Conservation (phyloP, 2,113 vertebrate genomes). For the Grammomys surdaster region DNA sequence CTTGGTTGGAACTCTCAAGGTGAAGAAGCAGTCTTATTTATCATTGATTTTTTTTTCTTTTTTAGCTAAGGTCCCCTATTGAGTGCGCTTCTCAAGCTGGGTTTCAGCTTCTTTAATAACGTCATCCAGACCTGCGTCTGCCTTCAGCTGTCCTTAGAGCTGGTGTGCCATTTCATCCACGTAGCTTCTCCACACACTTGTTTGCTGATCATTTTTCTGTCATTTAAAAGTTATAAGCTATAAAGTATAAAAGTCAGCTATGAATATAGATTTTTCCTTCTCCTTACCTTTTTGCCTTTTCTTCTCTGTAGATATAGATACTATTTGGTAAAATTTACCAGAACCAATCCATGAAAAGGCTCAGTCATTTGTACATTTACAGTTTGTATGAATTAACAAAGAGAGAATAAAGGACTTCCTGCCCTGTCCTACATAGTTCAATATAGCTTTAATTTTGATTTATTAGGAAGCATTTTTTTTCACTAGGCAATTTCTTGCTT, state of each 20-base stretch:
- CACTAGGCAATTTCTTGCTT: conserved; percentile 48
- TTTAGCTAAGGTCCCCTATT: conserved; percentile 73
- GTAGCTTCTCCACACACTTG: conserved; percentile 29
- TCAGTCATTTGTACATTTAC: conserved; percentile 60
- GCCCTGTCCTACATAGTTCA: conserved; percentile 24
- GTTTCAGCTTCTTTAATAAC: conserved; percentile 75
- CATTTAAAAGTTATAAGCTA: conserved; percentile 61
- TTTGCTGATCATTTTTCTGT: conserved; percentile 7
- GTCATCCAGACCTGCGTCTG: conserved; percentile 53
- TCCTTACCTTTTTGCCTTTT: neutral
- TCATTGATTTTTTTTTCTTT: conserved; percentile 80
- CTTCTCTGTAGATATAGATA: neutral
- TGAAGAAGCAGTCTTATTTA: conserved; percentile 78
- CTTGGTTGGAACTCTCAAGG: conserved; percentile 79
- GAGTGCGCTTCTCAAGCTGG: conserved; percentile 72
- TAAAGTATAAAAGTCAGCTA: neutral
- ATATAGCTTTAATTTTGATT: conserved; percentile 56
- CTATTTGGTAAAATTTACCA: conserved; percentile 61
- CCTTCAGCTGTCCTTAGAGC: conserved; percentile 61
- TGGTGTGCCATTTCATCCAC: conserved; percentile 52
- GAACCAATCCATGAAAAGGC: conserved; percentile 1
- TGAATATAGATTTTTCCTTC: neutral
- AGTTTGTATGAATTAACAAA: conserved; percentile 15
- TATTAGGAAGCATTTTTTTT: conserved; percentile 48
- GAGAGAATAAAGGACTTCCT: conserved; percentile 36